Conservation (phyloP, 2,888 invertebrate species). For the Atethmia centrago region DNA sequence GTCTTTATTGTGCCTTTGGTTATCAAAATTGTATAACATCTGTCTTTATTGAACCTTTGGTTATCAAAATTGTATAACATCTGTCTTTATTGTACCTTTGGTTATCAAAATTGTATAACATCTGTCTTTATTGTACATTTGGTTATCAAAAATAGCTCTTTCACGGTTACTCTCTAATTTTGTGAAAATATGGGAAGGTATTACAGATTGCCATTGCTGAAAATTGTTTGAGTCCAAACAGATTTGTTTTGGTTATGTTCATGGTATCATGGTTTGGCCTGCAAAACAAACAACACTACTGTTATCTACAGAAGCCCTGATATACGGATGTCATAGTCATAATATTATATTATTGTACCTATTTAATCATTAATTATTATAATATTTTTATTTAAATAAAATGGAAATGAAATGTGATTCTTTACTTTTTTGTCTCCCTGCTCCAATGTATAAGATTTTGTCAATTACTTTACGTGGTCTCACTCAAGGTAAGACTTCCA, state of each 20-base stretch:
- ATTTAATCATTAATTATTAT: slow-evolving; percentile 4
- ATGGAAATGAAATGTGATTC: not conserved
- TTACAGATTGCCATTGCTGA: not conserved
- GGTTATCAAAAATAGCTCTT: not conserved
- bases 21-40: not conserved
- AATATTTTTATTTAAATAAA: slow-evolving; percentile 6
- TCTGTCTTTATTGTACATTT: not conserved
- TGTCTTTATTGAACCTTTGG: not conserved
- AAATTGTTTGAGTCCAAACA: not conserved
- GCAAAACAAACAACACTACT: not conserved
- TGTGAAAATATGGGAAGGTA: not conserved
- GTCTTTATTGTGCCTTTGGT: not conserved
- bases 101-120: not conserved
- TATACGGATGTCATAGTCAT: not conserved
- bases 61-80: not conserved
- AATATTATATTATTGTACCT: slow-evolving; percentile 1
- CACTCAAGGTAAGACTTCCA: too few species aligned
- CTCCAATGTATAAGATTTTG: too few species aligned
- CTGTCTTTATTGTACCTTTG: not conserved
- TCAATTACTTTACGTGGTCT: too few species aligned
- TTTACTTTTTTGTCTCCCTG: too few species aligned
- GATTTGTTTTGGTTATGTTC: not conserved
- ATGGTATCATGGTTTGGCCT: slow-evolving; percentile 6
- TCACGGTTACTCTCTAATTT: not conserved
- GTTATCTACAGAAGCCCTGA: slow-evolving; percentile 23